A percentile compares a stretch with the other conserved stretches of the same genome.
Evolutionary conservation across 1,140 invertebrate genomes (phyloP).

Genomic region (Nixonia krombeini): DNA sequence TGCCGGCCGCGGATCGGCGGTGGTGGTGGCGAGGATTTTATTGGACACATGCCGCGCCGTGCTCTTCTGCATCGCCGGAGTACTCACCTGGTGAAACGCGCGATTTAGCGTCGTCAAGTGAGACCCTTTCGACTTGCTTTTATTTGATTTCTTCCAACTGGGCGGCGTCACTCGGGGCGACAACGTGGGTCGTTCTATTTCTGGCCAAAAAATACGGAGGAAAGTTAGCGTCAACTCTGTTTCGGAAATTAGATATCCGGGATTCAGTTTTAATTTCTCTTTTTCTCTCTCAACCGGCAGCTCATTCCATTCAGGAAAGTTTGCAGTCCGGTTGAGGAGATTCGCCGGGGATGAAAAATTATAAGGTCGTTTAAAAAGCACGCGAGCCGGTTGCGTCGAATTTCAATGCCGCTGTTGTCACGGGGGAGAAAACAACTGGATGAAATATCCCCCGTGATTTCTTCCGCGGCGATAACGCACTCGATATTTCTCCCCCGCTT

Average conservation of each 20-base stretch:
- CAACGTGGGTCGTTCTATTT: constrained; percentile 74
- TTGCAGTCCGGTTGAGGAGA: no score
- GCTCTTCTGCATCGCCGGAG: constrained; percentile 64
- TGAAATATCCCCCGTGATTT: no score
- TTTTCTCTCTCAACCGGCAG: no score
- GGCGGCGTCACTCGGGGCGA: constrained; percentile 73
- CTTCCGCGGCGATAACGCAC: no score
- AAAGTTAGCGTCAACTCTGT: constrained; percentile 25
- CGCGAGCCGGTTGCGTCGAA: no score
- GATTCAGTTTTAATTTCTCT: constrained; percentile 9
- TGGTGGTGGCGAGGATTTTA: constrained; percentile 68
- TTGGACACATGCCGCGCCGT: constrained; percentile 54
- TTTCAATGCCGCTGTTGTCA: no score
- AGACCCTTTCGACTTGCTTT: constrained; percentile 51
- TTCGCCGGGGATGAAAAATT: no score
- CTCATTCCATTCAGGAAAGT: no score
- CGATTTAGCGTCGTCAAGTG: constrained; percentile 54
- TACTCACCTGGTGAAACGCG: constrained; percentile 59
- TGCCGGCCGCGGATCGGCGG: constrained; percentile 62
- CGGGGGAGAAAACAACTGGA: no score
- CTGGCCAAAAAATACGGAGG: constrained; percentile 60
- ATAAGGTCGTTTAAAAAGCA: no score
- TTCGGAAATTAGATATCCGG: constrained; percentile 19
- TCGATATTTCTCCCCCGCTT: background rate
- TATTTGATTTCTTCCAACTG: constrained; percentile 57